phyloP scores from a whole-genome alignment of 2,888 invertebrate species.

The Drosophila ezoana region DNA sequence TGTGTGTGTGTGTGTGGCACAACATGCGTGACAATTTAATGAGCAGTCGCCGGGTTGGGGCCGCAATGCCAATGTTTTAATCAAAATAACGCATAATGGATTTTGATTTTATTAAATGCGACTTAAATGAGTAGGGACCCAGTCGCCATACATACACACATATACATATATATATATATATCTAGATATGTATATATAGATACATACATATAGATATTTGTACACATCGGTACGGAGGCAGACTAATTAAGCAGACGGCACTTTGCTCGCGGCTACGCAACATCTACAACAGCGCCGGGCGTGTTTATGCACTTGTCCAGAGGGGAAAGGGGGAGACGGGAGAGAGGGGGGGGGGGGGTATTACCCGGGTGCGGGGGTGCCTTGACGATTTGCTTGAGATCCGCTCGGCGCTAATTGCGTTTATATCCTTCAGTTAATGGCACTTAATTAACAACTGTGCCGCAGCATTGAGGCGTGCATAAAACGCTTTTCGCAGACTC shows the following conservation, averaged over 20 bases:
- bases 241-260: conserved; percentile 81
- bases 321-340: not conserved
- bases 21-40: conserved; percentile 84
- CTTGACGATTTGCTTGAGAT: conserved; percentile 76
- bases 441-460: conserved; percentile 80
- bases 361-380: not conserved
- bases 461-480: conserved; percentile 67
- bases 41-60: conserved; percentile 67
- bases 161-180: not conserved
- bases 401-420: conserved; percentile 82
- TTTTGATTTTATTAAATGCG: conserved; percentile 81
- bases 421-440: conserved; percentile 83
- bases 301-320: conserved; percentile 29
- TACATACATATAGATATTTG: too few species aligned
- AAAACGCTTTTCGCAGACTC: conserved; percentile 40
- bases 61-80: conserved; percentile 72
- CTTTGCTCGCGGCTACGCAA: conserved; percentile 79
- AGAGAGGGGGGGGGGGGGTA: conserved; percentile 3
- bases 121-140: conserved; percentile 75
- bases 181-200: not conserved
- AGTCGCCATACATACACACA: not conserved
- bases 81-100: conserved; percentile 78
- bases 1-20: conserved; percentile 42
- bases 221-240: conserved; percentile 36
- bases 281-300: conserved; percentile 75